Conservation (phyloP, 2,797 vertebrate species). For the Cephalopachus bancanus region DNA sequence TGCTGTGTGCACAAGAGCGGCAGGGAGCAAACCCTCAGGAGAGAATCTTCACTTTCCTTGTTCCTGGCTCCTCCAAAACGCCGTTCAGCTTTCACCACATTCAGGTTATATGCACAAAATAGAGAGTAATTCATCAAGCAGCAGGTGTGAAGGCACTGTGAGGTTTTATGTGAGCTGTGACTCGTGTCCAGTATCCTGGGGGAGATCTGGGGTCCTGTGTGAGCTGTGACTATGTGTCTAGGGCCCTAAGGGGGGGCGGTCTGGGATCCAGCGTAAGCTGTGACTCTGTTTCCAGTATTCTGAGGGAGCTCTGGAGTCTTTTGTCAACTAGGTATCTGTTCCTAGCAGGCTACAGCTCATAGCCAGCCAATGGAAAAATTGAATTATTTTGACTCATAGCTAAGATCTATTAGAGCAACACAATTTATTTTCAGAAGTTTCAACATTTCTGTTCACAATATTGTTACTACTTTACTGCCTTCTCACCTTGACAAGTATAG, state of each 20-base stretch:
- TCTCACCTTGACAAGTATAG: background rate
- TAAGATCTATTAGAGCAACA: conserved; percentile 18
- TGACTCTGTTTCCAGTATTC: background rate
- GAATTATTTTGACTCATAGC: conserved; percentile 4
- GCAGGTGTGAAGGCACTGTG: background rate
- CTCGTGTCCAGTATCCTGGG: background rate
- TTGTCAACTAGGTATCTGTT: too few species aligned
- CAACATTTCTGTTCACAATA: conserved; percentile 43
- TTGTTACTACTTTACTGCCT: background rate
- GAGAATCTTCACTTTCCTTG: background rate
- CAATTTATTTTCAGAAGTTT: conserved; percentile 54
- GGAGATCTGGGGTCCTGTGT: background rate
- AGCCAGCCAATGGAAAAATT: background rate
- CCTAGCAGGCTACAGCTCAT: background rate
- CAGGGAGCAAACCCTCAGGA: background rate
- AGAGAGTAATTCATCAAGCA: background rate
- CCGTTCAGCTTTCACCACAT: background rate
- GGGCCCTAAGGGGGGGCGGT: background rate
- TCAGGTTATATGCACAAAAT: background rate
- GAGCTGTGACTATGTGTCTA: background rate
- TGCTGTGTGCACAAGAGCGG: too few species aligned
- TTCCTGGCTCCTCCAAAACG: rapidly evolving
- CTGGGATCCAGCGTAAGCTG: background rate
- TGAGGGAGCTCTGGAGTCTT: background rate
- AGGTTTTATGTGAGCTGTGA: background rate